These are phyloP conservation scores for Malurus cyaneus DNA, from an alignment of 2,113 vertebrate species.

Conservation along the genomic window DNA sequence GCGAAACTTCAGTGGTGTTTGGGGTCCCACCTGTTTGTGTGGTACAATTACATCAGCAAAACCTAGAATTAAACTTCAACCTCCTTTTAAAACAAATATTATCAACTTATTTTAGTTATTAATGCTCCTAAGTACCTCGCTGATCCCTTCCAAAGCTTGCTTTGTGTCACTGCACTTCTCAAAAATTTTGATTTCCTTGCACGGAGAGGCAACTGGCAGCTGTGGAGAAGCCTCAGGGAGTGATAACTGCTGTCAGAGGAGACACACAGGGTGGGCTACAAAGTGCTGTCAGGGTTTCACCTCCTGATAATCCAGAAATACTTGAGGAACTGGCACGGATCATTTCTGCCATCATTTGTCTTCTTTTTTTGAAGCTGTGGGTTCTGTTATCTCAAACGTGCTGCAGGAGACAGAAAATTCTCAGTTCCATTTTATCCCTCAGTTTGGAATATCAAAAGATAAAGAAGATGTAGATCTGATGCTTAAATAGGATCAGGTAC, in stretches of 20 bases:
- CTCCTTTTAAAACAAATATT: background rate
- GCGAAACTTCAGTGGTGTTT: background rate
- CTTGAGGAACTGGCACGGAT: background rate
- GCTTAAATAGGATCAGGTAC: constrained; percentile 15
- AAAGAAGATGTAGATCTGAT: constrained; percentile 5
- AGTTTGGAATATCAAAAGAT: background rate
- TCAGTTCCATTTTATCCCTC: background rate
- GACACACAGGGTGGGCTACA: background rate
- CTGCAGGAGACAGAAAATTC: background rate
- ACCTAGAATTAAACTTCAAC: background rate
- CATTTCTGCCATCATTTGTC: background rate
- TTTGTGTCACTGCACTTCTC: background rate
- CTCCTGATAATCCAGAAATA: background rate
- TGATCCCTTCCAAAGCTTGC: background rate
- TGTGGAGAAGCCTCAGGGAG: background rate
- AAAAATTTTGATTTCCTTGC: background rate
- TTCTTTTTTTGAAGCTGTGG: background rate
- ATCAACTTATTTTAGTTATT: background rate
- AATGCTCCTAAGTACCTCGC: background rate
- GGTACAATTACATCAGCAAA: background rate
- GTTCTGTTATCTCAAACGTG: background rate
- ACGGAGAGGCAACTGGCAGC: background rate
- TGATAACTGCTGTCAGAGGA: background rate
- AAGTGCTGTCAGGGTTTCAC: background rate
- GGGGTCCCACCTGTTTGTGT: background rate